Percentiles rank a stretch among this genome's conserved stretches.
Evolutionary conservation across 2,113 vertebrate species (phyloP).

Genomic region (Phodopus roborovskii): DNA sequence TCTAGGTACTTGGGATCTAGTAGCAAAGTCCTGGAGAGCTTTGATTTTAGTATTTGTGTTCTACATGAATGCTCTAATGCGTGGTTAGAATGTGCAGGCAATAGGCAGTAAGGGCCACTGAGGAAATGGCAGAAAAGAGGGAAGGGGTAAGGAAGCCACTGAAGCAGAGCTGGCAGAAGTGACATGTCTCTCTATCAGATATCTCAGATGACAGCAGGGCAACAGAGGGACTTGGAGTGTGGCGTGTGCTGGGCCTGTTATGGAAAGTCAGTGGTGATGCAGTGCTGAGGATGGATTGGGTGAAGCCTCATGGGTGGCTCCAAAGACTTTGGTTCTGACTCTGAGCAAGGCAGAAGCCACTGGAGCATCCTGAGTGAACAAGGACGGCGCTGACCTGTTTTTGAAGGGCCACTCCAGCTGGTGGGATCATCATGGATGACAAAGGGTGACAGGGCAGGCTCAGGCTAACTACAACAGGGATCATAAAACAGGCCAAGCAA

Average conservation of each 20-base stretch:
- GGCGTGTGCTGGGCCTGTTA: no score
- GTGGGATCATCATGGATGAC: neutral
- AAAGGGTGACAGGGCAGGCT: neutral
- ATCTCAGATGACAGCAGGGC: neutral
- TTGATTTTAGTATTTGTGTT: neutral
- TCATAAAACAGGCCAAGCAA: neutral
- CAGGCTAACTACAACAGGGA: neutral
- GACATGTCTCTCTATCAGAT: neutral
- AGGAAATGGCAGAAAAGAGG: neutral
- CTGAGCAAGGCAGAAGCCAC: no score
- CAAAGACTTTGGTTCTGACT: neutral
- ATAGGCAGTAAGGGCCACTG: neutral
- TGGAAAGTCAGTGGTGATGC: neutral
- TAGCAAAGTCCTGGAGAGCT: neutral
- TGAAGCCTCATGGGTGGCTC: fast-evolving
- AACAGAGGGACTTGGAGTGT: neutral
- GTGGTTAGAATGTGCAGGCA: neutral
- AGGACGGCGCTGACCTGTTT: neutral
- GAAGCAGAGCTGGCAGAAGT: neutral
- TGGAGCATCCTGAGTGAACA: neutral
- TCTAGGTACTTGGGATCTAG: neutral
- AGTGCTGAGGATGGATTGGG: neutral
- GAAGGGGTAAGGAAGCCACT: neutral
- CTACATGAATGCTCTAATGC: neutral
- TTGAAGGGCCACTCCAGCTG: neutral